Evolutionary conservation across 2,113 vertebrate species (phyloP).

Genomic region (Monarcha castaneiventris): DNA sequence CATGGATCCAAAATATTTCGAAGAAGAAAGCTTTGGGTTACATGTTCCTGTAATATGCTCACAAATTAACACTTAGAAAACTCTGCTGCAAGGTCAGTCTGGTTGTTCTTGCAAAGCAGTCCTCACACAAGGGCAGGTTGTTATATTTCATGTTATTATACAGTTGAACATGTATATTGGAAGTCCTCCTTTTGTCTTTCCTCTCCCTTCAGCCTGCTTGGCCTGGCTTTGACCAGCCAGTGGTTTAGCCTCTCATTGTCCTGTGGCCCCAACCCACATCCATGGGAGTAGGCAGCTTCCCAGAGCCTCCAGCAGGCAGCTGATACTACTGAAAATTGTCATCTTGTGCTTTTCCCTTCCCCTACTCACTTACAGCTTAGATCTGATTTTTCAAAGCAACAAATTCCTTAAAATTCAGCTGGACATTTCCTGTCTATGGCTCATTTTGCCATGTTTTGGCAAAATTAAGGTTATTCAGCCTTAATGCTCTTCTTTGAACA

Average conservation of each 20-base stretch:
- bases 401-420: not conserved
- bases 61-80: not conserved
- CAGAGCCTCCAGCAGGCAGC: not conserved
- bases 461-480: not conserved
- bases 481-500: not conserved
- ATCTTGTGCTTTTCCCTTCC: not conserved
- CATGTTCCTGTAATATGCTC: not conserved
- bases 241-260: not conserved
- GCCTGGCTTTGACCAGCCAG: not conserved
- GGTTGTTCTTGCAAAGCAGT: not conserved
- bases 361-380: not conserved
- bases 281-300: not conserved
- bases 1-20: not conserved
- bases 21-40: not conserved
- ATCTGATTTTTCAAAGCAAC: not conserved
- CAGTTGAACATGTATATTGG: not conserved
- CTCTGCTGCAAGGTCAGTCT: not conserved
- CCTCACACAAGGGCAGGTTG: not conserved
- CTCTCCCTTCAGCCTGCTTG: not conserved
- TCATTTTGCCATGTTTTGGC: not conserved
- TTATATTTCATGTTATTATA: not conserved
- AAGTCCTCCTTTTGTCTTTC: not conserved
- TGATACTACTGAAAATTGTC: not conserved
- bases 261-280: rapidly evolving
- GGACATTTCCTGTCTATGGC: not conserved